Percentiles rank a stretch among this genome's conserved stretches.
These are phyloP conservation scores for Exaiptasia diaphana DNA, from an alignment of 64 coral and sea anemone genomes.

Conservation along the genomic window DNA sequence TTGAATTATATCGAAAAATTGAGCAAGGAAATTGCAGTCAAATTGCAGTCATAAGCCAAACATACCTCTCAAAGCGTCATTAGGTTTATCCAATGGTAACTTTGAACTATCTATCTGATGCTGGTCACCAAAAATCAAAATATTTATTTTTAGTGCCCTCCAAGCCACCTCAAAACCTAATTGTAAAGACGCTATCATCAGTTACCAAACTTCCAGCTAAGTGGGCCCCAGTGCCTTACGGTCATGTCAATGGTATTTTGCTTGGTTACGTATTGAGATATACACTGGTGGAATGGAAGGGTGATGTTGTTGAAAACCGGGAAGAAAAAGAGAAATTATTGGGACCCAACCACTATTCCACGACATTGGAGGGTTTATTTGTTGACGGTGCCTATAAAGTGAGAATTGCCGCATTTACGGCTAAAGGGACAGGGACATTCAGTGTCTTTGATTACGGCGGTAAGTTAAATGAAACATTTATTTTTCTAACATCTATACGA, in stretches of 20 bases:
- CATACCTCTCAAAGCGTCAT: too few species aligned
- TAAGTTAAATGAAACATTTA: conserved; percentile 34
- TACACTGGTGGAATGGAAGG: conserved; percentile 11
- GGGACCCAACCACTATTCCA: background rate
- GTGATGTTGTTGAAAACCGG: background rate
- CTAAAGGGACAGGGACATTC: conserved; percentile 40
- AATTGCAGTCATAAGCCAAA: too few species aligned
- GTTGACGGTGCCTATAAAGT: conserved; percentile 51
- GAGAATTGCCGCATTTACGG: conserved; percentile 32
- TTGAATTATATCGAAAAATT: too few species aligned
- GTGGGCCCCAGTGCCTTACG: conserved; percentile 42
- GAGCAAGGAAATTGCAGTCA: too few species aligned
- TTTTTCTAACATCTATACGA: background rate
- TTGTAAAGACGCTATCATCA: conserved; percentile 4
- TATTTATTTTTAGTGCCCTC: conserved; percentile 42
- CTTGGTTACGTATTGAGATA: conserved; percentile 54
- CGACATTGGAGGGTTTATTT: background rate
- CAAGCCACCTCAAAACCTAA: conserved; percentile 17
- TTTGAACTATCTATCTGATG: too few species aligned
- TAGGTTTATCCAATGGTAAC: too few species aligned
- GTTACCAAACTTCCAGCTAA: background rate
- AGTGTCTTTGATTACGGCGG: conserved; percentile 10
- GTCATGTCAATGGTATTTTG: conserved; percentile 36
- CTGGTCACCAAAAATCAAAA: too few species aligned
- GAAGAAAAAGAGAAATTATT: background rate